Evolutionary conservation across 2,797 vertebrate species (phyloP).

Genomic region (Diplodus puntazzo): DNA sequence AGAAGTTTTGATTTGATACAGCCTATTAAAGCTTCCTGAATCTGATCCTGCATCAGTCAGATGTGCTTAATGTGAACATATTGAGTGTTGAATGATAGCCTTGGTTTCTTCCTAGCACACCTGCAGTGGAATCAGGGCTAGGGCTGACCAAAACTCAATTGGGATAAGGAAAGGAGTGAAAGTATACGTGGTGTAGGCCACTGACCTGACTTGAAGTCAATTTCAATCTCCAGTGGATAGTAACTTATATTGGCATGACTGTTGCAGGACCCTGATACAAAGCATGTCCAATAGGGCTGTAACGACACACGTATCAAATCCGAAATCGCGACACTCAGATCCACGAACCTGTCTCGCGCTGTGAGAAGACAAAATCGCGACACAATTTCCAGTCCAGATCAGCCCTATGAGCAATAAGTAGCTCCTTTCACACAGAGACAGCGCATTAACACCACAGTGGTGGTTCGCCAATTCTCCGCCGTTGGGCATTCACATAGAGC

Average conservation of each 20-base stretch:
- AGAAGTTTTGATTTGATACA: conserved; percentile 23
- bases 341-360: no score
- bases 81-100: neutral
- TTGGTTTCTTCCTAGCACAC: neutral
- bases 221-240: neutral
- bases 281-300: neutral
- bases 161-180: neutral
- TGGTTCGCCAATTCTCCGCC: no score
- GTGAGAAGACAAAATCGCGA: no score
- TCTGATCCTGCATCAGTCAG: conserved; percentile 1
- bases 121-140: neutral
- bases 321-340: no score
- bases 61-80: neutral
- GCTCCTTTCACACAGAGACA: no score
- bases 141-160: neutral
- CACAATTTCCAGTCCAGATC: no score
- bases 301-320: no score
- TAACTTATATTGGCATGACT: neutral
- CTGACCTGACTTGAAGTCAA: neutral
- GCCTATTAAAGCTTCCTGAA: neutral
- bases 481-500: no score
- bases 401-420: no score
- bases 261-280: neutral
- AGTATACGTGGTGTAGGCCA: neutral
- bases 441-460: no score